Evolutionary conservation across 2,113 vertebrate genomes (phyloP).

Genomic region (Panthera leo): DNA sequence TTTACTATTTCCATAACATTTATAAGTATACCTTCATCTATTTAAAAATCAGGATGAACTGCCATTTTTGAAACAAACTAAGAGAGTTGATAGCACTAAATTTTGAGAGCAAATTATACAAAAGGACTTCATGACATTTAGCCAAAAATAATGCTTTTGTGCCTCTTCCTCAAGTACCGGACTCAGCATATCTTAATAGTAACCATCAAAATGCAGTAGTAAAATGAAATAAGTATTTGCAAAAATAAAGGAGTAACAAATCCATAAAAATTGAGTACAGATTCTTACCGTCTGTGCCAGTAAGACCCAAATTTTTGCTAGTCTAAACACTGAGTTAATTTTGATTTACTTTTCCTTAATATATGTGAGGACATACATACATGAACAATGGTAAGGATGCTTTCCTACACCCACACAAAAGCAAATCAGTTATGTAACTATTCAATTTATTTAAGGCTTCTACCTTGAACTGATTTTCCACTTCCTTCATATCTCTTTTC

Average conservation of each 20-base stretch:
- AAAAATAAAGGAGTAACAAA: not conserved
- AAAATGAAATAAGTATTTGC: constrained; percentile 6
- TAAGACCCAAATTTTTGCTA: not conserved
- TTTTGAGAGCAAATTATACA: constrained; percentile 48
- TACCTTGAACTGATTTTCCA: constrained; percentile 85
- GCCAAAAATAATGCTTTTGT: not conserved
- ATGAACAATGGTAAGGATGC: not conserved
- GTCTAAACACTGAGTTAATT: not conserved
- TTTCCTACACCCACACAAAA: constrained; percentile 17
- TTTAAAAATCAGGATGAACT: constrained; percentile 37
- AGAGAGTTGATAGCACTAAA: not conserved
- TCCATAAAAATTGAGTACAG: not conserved
- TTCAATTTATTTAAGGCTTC: not conserved
- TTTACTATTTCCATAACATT: not conserved
- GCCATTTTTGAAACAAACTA: not conserved
- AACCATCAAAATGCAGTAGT: not conserved
- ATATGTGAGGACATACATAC: not conserved
- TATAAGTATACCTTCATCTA: not conserved
- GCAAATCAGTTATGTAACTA: not conserved
- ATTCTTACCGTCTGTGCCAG: not conserved
- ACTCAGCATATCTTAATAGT: constrained; percentile 31
- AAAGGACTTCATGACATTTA: constrained; percentile 3
- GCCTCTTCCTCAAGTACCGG: not conserved
- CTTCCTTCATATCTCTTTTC: constrained; percentile 87
- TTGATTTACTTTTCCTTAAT: constrained; percentile 42